A percentile compares a stretch with the other conserved stretches of the same genome.
phyloP scores from a whole-genome alignment of 1,140 invertebrate species.

The Drosophila erecta region DNA sequence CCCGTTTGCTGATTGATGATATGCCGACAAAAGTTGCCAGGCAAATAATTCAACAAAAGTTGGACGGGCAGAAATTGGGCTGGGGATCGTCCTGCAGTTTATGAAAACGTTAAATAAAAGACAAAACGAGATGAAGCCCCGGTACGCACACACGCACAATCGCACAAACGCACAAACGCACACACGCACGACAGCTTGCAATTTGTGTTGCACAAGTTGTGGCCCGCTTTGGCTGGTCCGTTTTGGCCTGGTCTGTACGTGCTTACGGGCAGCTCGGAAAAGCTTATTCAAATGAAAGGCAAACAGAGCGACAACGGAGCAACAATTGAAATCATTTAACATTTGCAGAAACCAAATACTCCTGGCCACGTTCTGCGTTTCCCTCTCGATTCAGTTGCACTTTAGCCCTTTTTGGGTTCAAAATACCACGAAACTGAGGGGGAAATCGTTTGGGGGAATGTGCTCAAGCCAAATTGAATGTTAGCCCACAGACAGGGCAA shows the following conservation, averaged over 20 bases:
- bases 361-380: constrained; percentile 2
- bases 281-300: constrained; percentile 49
- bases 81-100: constrained; percentile 17
- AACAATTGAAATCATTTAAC: constrained; percentile 74
- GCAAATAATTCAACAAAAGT: constrained; percentile 46
- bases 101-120: constrained; percentile 58
- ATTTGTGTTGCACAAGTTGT: constrained; percentile 45
- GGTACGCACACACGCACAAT: constrained; percentile 39
- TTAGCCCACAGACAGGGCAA: constrained; percentile 24
- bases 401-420: neutral
- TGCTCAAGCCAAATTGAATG: constrained; percentile 16
- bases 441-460: constrained; percentile 10
- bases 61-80: neutral
- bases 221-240: constrained; percentile 10
- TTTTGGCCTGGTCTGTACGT: constrained; percentile 20
- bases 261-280: constrained; percentile 33
- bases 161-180: constrained; percentile 28
- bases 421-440: constrained; percentile 7
- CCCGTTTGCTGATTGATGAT: constrained; percentile 66
- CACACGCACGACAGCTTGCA: constrained; percentile 36
- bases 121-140: constrained; percentile 30
- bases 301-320: constrained; percentile 46
- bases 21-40: constrained; percentile 47
- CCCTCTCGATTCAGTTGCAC: constrained; percentile 1
- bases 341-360: constrained; percentile 36